These are phyloP conservation scores for Harmothoe impar DNA, from an alignment of 2,888 invertebrate genomes.

Conservation along the genomic window DNA sequence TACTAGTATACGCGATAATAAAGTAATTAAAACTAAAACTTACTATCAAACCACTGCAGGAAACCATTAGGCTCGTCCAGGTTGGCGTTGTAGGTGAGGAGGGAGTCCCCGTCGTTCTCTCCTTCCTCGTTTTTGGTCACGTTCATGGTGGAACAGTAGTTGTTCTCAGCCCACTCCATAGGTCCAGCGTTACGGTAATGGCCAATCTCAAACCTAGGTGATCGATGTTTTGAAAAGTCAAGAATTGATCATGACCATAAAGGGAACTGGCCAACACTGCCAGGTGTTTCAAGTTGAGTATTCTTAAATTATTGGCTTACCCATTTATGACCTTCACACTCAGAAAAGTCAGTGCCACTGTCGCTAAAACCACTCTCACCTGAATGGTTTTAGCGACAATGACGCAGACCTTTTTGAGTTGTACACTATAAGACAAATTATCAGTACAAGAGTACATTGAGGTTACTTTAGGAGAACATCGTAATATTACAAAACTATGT, in stretches of 20 bases:
- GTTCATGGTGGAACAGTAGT: background rate
- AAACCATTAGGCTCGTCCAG: background rate
- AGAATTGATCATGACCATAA: background rate
- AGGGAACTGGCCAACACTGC: background rate
- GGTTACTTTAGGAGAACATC: too few species aligned
- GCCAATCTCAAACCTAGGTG: slow-evolving; percentile 42
- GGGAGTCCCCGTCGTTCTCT: slow-evolving; percentile 8
- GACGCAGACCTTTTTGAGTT: too few species aligned
- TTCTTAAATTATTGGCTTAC: too few species aligned
- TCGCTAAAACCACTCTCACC: too few species aligned
- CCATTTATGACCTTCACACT: too few species aligned
- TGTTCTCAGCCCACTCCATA: background rate
- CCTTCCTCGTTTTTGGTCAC: background rate
- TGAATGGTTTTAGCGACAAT: too few species aligned
- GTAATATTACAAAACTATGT: too few species aligned
- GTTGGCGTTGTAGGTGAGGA: slow-evolving; percentile 4
- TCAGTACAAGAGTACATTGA: too few species aligned
- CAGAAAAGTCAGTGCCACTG: too few species aligned
- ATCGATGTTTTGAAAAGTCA: background rate
- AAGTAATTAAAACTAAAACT: background rate
- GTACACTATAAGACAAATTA: too few species aligned
- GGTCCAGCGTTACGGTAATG: slow-evolving; percentile 42
- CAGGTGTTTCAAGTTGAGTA: background rate
- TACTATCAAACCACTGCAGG: slow-evolving; percentile 27
- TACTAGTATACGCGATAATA: too few species aligned